Conservation (phyloP, 35 echinoderm and acorn worm species). For the Eucidaris tribuloides region DNA sequence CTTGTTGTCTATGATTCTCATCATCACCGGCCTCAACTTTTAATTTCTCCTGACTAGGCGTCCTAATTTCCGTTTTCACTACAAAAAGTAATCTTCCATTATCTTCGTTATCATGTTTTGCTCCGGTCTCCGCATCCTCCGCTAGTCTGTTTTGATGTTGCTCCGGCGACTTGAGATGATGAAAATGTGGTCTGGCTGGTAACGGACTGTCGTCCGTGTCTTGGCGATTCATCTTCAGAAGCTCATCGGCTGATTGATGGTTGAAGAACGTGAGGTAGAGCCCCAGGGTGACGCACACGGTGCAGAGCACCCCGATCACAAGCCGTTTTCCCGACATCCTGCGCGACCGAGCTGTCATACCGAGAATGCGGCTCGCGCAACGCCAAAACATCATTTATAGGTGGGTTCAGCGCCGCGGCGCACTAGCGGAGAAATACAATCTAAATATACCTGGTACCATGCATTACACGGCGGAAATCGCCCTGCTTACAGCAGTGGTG, state of each 20-base stretch:
- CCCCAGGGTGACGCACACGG: constrained; percentile 25
- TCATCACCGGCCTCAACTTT: no score
- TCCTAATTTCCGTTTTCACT: no score
- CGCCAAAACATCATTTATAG: not conserved
- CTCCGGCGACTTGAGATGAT: not conserved
- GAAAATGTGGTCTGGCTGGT: constrained; percentile 7
- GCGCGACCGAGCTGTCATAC: not conserved
- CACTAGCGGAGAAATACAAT: not conserved
- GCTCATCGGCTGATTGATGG: constrained; percentile 40
- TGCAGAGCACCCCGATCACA: constrained; percentile 17
- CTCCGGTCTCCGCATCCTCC: not conserved
- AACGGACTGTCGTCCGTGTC: not conserved
- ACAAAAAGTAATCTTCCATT: no score
- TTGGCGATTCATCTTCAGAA: constrained; percentile 40
- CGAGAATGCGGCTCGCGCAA: not conserved
- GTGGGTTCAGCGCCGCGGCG: not conserved
- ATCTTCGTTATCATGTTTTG: not conserved
- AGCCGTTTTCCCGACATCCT: constrained; percentile 54
- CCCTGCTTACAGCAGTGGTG: not conserved
- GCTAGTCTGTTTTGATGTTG: not conserved
- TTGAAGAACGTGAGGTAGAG: constrained; percentile 69
- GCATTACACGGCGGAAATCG: not conserved
- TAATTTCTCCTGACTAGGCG: no score
- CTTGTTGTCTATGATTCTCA: no score
- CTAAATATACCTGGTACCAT: not conserved